A percentile compares a stretch with the other conserved stretches of the same genome.
phyloP scores from a whole-genome alignment of 2,113 vertebrate genomes.

The Halichoeres trimaculatus region DNA sequence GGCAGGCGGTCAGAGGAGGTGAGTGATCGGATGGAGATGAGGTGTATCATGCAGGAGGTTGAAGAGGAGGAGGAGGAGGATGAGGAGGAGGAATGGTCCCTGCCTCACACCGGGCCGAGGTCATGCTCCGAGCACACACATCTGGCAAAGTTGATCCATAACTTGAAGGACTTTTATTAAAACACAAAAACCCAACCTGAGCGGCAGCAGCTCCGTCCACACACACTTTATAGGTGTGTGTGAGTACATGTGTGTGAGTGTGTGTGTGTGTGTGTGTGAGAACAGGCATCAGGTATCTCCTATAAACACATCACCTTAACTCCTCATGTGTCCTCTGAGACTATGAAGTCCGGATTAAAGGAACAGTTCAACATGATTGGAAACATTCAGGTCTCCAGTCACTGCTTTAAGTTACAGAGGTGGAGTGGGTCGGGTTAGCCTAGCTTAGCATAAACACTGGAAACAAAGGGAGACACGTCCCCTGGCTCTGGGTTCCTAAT shows the following conservation, averaged over 20 bases:
- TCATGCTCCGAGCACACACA: conserved; percentile 62
- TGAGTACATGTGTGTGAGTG: conserved; percentile 37
- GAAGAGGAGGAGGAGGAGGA: conserved; percentile 23
- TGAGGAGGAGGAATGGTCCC: conserved; percentile 47
- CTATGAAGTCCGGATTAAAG: conserved; percentile 5
- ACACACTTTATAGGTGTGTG: conserved; percentile 14
- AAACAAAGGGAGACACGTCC: not conserved
- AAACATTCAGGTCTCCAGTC: too few relatives aligned
- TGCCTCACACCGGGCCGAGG: conserved; percentile 40
- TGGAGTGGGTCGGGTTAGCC: not conserved
- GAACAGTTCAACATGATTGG: not conserved
- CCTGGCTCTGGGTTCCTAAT: not conserved
- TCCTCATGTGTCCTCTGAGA: not conserved
- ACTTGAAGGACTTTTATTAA: conserved; percentile 68
- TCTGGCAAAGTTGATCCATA: conserved; percentile 87
- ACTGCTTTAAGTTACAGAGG: too few relatives aligned
- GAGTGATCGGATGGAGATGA: conserved; percentile 51
- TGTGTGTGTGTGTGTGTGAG: conserved; percentile 13
- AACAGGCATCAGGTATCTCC: not conserved
- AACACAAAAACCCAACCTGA: conserved; percentile 26
- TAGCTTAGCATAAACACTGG: conserved; percentile 35
- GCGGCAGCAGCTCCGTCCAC: conserved; percentile 28
- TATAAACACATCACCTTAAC: not conserved
- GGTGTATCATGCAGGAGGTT: conserved; percentile 67
- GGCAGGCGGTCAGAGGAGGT: conserved; percentile 59